phyloP scores from a whole-genome alignment of 2,797 vertebrate species.

The Sebastes hopkinsi region DNA sequence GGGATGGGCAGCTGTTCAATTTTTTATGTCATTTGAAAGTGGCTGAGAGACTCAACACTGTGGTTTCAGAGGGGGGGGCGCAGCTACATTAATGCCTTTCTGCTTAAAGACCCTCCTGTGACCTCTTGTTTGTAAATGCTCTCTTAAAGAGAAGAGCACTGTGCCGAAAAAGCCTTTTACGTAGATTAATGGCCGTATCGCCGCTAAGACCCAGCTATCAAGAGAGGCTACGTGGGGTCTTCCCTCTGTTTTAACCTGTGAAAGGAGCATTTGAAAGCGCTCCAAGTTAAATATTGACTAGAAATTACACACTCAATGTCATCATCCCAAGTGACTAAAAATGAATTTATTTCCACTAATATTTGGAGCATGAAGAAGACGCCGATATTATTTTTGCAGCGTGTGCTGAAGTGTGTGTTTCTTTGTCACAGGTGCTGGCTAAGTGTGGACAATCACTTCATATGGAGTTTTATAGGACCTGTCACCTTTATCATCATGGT shows the following conservation, averaged over 20 bases:
- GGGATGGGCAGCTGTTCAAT: slow-evolving; percentile 73
- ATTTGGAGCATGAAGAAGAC: neutral
- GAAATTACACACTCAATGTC: slow-evolving; percentile 17
- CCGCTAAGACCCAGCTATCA: slow-evolving; percentile 56
- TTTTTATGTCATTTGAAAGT: slow-evolving; percentile 83
- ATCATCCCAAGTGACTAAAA: neutral
- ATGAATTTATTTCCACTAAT: neutral
- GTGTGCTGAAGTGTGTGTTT: slow-evolving; percentile 29
- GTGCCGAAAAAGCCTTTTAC: slow-evolving; percentile 80
- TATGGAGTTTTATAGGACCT: slow-evolving; percentile 99
- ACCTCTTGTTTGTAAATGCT: slow-evolving; percentile 83
- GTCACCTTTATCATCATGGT: slow-evolving; percentile 99
- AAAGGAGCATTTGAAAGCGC: slow-evolving; percentile 4
- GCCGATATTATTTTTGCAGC: neutral
- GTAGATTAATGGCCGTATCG: slow-evolving; percentile 81
- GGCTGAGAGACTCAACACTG: slow-evolving; percentile 85
- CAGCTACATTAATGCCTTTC: slow-evolving; percentile 83
- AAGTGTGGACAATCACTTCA: slow-evolving; percentile 98
- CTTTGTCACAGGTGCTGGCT: slow-evolving; percentile 93
- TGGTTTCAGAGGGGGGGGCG: slow-evolving; percentile 75
- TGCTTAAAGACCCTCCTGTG: slow-evolving; percentile 86
- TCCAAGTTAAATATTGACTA: slow-evolving; percentile 35
- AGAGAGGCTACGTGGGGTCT: slow-evolving; percentile 51
- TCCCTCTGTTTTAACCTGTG: slow-evolving; percentile 42
- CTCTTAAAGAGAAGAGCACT: slow-evolving; percentile 81